A percentile compares a stretch with the other conserved stretches of the same genome.
These are phyloP conservation scores for Andrena hattorfiana DNA, from an alignment of 2,888 invertebrate genomes.

Conservation along the genomic window DNA sequence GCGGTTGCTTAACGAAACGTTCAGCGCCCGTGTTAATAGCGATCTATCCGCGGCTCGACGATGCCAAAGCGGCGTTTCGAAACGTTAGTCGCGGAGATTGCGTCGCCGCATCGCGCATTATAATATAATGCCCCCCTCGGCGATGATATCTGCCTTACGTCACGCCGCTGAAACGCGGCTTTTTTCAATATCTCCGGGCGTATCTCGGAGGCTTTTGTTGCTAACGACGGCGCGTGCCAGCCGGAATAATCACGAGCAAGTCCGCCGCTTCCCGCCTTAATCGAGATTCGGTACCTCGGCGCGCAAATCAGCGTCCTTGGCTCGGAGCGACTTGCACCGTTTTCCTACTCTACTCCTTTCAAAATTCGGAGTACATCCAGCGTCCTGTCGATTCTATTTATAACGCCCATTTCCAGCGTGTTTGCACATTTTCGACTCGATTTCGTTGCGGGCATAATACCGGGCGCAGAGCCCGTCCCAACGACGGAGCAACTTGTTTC, in stretches of 20 bases:
- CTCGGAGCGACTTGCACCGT: not conserved
- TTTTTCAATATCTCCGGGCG: conserved; percentile 37
- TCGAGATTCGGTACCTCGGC: not conserved
- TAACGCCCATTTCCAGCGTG: not conserved
- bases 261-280: not conserved
- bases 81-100: conserved; percentile 23
- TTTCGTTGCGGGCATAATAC: not conserved
- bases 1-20: conserved; percentile 16
- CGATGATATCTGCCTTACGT: conserved; percentile 61
- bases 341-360: not conserved
- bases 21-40: conserved; percentile 19
- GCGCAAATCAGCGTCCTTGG: not conserved
- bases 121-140: conserved; percentile 55
- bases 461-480: not conserved
- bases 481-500: not conserved
- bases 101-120: conserved; percentile 29
- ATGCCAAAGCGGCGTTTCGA: conserved; percentile 42
- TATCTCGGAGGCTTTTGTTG: conserved; percentile 19
- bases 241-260: not conserved
- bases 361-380: not conserved
- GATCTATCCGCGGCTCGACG: conserved; percentile 16
- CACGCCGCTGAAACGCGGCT: conserved; percentile 36
- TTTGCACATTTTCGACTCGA: too few relatives aligned
- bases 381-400: not conserved
- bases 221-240: not conserved